phyloP scores from a whole-genome alignment of 2,113 vertebrate genomes.

The Oreochromis spilurus region DNA sequence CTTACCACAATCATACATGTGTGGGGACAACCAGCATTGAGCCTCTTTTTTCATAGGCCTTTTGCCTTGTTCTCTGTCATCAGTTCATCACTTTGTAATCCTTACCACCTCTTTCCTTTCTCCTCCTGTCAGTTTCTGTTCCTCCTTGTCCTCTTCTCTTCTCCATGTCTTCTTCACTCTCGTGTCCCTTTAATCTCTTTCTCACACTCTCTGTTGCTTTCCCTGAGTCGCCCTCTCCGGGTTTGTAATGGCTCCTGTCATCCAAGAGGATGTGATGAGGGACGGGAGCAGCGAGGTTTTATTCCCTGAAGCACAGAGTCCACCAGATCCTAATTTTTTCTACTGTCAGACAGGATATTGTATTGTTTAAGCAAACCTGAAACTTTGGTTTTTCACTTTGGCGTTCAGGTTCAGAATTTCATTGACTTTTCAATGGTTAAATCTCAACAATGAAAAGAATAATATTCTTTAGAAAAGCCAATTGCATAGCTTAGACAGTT shows the following conservation, averaged over 20 bases:
- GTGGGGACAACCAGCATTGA: not conserved
- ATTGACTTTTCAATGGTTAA: not conserved
- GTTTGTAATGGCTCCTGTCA: slow-evolving; percentile 46
- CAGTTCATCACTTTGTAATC: slow-evolving; percentile 13
- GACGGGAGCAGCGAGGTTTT: not conserved
- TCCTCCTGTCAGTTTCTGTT: slow-evolving; percentile 29
- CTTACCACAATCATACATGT: not conserved
- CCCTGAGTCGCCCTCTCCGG: not conserved
- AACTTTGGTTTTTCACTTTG: not conserved
- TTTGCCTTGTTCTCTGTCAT: not conserved
- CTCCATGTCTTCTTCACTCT: slow-evolving; percentile 35
- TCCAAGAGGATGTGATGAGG: slow-evolving; percentile 28
- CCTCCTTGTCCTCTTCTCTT: not conserved
- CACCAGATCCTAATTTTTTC: not conserved
- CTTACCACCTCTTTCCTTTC: not conserved
- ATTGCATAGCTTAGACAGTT: not conserved
- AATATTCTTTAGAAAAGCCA: not conserved
- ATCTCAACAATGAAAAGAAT: not conserved
- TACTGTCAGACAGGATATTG: not conserved
- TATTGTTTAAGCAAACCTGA: not conserved
- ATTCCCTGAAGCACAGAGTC: not conserved
- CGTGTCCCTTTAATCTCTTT: slow-evolving; percentile 38
- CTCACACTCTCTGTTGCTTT: not conserved
- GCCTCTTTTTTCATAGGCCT: not conserved
- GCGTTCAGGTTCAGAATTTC: too few species aligned